phyloP scores from a whole-genome alignment of 1,140 invertebrate genomes.

The Pemphigus obesinymphae region DNA sequence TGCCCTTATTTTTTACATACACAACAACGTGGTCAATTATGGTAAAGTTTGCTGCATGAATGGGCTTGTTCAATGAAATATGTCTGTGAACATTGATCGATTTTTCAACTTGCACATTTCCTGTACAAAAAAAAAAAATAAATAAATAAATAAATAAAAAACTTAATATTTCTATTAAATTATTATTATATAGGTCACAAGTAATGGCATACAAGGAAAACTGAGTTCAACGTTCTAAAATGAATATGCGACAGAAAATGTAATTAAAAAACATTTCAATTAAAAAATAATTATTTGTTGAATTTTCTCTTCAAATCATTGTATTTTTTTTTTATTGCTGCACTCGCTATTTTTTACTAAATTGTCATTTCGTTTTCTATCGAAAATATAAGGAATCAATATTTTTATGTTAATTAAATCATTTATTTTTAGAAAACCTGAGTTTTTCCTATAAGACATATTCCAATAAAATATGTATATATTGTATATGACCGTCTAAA shows the following conservation, averaged over 20 bases:
- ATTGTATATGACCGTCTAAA: too few species aligned
- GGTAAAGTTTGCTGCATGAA: not conserved
- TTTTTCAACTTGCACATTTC: not conserved
- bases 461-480: too few species aligned
- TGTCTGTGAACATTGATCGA: not conserved
- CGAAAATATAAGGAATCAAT: too few species aligned
- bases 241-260: not conserved
- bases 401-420: too few species aligned
- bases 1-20: too few species aligned
- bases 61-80: not conserved
- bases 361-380: too few species aligned
- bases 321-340: not conserved
- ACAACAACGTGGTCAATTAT: not conserved
- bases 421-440: too few species aligned
- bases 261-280: conserved; percentile 3
- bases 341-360: too few species aligned
- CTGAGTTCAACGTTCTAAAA: not conserved
- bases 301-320: not conserved
- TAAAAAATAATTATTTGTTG: not conserved
- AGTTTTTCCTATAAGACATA: too few species aligned
- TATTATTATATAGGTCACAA: not conserved
- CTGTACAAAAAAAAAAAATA: too few species aligned
- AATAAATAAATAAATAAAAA: too few species aligned
- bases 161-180: not conserved
- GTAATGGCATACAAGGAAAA: not conserved